phyloP scores from a whole-genome alignment of 1,140 invertebrate species.

The Bombus polaris region DNA sequence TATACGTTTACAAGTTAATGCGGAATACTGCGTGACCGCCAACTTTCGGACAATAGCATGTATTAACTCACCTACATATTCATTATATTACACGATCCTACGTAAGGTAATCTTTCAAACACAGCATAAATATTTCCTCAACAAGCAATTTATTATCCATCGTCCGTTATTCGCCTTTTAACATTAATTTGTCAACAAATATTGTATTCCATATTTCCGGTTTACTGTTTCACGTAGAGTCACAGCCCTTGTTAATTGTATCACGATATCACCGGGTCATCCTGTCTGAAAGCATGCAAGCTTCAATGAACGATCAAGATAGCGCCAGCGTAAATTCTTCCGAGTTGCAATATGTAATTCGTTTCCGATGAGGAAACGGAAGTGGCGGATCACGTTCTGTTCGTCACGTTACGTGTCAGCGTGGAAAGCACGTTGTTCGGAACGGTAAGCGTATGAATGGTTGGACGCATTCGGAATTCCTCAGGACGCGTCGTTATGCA shows the following conservation, averaged over 20 bases:
- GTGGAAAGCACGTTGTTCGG: background rate
- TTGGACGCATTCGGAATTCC: conserved; percentile 15
- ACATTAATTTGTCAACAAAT: background rate
- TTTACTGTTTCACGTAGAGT: too few species aligned
- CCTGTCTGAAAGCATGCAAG: too few species aligned
- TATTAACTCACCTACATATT: background rate
- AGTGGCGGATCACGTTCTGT: background rate
- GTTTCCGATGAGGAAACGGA: background rate
- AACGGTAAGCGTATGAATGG: background rate
- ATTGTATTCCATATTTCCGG: background rate
- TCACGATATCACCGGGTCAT: too few species aligned
- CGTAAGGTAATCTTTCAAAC: background rate
- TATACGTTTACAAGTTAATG: background rate
- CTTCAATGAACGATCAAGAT: background rate
- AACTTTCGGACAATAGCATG: background rate
- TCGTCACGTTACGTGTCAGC: background rate
- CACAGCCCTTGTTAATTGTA: too few species aligned
- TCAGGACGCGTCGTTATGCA: conserved; percentile 56
- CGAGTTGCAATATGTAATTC: background rate
- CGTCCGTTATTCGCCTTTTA: background rate
- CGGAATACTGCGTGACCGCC: background rate
- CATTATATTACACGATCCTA: background rate
- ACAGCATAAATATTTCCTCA: background rate
- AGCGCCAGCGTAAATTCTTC: background rate
- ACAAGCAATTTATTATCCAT: too few species aligned